Evolutionary conservation across 2,888 invertebrate genomes (phyloP), one percentile per base, ranked within the genome.

Genomic region (Steinernema carpocapsae): DNA sequence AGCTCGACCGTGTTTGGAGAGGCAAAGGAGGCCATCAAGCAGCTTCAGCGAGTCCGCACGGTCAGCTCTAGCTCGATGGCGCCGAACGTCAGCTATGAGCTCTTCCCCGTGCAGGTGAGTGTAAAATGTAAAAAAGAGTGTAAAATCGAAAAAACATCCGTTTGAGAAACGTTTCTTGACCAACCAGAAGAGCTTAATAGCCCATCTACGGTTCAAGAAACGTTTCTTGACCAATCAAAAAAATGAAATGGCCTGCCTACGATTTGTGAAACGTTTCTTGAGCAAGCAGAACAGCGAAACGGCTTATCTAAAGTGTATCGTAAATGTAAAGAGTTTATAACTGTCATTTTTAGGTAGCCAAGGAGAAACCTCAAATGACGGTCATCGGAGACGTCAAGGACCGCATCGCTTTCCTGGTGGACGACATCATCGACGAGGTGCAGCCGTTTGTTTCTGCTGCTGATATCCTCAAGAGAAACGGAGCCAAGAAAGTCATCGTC

Each of bases 341-440:
- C 14, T 74, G 45, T 19, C 17, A 14, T 48, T 70, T 51, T 43
- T 70, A 74, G 72, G 51, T 76, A 14, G 94, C 95, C 4, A 97
- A 97, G 89, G 97, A 97, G 87, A 97, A 97, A 89, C 97, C 97
- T 0, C 97, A 97, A 12, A 93, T 97, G 78, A 97, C 95, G 88
- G 95, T 99, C 10, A 97, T 99, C 12, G 97, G 97, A 0, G 97
- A 97, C 89, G 97, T 99, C 0, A 94, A 94, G 42, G 97, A 97
- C 26, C 91, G 94, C 83, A 96, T 97, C 87, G 97, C 97, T 71
- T 97, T 97, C 83, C 96, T 99, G 93, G 97, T 97, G 91, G 95
- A 80, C 64, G 80, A 80, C 71, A 76, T 76, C 70, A 72, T 76
- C 26, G 75, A 76, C 71, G 76, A 74, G 42, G 77, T 78, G 6